Evolutionary conservation across 2,888 invertebrate genomes (phyloP).

Genomic region (Marasmarcha lunaedactyla): DNA sequence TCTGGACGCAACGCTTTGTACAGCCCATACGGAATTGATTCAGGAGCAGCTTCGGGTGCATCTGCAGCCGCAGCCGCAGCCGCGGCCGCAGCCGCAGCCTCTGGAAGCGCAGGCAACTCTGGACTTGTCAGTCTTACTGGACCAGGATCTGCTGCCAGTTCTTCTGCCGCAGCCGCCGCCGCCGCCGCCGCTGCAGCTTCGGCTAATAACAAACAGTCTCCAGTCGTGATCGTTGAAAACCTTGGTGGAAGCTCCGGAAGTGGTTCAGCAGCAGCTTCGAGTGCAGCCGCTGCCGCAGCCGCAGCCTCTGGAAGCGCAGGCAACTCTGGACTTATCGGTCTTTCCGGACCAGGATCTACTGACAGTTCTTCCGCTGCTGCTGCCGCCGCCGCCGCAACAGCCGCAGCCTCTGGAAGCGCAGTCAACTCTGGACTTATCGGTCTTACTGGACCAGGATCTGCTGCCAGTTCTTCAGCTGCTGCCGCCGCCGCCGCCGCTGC

Average conservation of each 20-base stretch:
- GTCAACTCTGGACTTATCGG: too few relatives aligned
- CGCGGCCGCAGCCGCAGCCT: background rate
- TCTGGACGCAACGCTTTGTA: background rate
- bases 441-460: slow-evolving; percentile 2
- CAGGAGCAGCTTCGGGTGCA: background rate
- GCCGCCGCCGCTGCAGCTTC: too few relatives aligned
- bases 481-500: background rate
- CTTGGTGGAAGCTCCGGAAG: too few relatives aligned
- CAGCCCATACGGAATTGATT: too few relatives aligned
- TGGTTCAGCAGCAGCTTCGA: background rate
- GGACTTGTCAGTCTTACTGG: background rate
- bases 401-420: too few relatives aligned
- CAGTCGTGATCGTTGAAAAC: too few relatives aligned
- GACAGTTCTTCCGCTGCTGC: slow-evolving; percentile 1
- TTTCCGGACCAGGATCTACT: slow-evolving; percentile 4
- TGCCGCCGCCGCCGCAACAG: slow-evolving; percentile 1
- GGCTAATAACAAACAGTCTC: too few relatives aligned
- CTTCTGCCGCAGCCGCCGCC: slow-evolving; percentile 3
- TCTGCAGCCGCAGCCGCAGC: background rate
- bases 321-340: background rate
- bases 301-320: background rate
- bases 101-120: background rate
- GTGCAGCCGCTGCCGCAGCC: background rate
- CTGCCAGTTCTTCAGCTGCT: background rate
- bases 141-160: slow-evolving; percentile 2